Conservation (phyloP, 37 sponge, comb jelly and placozoan species). For the Cladorhizidae sp. region DNA sequence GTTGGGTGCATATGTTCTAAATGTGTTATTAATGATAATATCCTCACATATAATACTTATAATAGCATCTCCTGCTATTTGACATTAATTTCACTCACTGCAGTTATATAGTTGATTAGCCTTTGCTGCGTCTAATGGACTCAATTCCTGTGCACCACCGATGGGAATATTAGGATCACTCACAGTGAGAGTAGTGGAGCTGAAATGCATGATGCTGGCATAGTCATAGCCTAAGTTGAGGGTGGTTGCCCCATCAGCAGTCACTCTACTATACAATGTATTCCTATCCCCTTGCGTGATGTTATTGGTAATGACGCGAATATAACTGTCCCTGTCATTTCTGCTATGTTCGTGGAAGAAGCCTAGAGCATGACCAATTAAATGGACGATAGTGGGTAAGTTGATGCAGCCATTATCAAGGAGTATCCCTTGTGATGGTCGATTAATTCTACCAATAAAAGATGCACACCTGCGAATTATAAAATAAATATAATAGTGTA, state of each 20-base stretch:
- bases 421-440: constrained; percentile 19
- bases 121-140: constrained; percentile 63
- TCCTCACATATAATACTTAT: no score
- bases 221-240: constrained; percentile 73
- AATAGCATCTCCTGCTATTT: background rate
- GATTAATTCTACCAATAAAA: constrained; percentile 36
- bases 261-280: constrained; percentile 14
- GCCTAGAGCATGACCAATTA: constrained; percentile 70
- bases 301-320: constrained; percentile 29
- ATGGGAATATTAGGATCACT: constrained; percentile 40
- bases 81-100: constrained; percentile 36
- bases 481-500: background rate
- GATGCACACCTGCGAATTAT: constrained; percentile 16
- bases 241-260: constrained; percentile 24
- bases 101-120: constrained; percentile 68
- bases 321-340: constrained; percentile 62
- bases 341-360: constrained; percentile 71
- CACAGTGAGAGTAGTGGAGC: constrained; percentile 22
- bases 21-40: no score
- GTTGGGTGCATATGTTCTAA: no score
- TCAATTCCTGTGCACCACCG: constrained; percentile 57
- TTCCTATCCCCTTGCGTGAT: background rate
- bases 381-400: constrained; percentile 48
- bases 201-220: constrained; percentile 87
- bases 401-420: constrained; percentile 23